Conservation (phyloP, 2,797 vertebrate species). For the Clarias fuscus region DNA sequence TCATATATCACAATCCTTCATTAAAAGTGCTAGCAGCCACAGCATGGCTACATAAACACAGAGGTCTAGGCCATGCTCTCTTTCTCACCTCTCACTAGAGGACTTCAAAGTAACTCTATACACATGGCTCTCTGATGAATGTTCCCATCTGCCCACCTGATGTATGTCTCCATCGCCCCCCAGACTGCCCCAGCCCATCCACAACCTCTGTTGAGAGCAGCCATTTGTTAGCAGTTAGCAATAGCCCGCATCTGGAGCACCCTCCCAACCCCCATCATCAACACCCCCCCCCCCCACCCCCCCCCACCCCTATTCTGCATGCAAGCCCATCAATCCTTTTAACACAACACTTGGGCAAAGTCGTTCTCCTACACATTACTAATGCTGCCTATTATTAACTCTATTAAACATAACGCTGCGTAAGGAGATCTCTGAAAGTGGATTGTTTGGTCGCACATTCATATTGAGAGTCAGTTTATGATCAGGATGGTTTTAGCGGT, state of each 20-base stretch:
- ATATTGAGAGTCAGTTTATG: conserved; percentile 72
- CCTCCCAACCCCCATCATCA: conserved; percentile 5
- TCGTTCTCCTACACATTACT: conserved; percentile 65
- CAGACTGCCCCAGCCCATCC: conserved; percentile 42
- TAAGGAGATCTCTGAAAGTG: conserved; percentile 72
- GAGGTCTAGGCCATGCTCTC: conserved; percentile 73
- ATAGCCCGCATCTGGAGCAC: conserved; percentile 69
- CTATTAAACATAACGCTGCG: conserved; percentile 74
- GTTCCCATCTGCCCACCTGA: conserved; percentile 70
- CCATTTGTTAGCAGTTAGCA: conserved; percentile 70
- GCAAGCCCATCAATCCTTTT: conserved; percentile 74
- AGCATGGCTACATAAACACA: conserved; percentile 73
- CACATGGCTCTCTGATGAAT: conserved; percentile 70
- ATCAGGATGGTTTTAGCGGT: conserved; percentile 63
- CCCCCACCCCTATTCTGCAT: conserved; percentile 64
- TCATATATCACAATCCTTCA: conserved; percentile 74
- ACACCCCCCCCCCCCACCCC: no score
- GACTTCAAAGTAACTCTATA: conserved; percentile 76
- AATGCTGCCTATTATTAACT: conserved; percentile 75
- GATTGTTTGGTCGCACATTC: conserved; percentile 70
- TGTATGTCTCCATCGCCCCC: conserved; percentile 65
- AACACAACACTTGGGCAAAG: conserved; percentile 71
- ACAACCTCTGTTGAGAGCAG: conserved; percentile 48
- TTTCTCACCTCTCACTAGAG: conserved; percentile 74
- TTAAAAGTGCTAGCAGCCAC: conserved; percentile 72